Evolutionary conservation across 2,797 vertebrate genomes (phyloP).

Genomic region (Dicrostonyx torquatus): DNA sequence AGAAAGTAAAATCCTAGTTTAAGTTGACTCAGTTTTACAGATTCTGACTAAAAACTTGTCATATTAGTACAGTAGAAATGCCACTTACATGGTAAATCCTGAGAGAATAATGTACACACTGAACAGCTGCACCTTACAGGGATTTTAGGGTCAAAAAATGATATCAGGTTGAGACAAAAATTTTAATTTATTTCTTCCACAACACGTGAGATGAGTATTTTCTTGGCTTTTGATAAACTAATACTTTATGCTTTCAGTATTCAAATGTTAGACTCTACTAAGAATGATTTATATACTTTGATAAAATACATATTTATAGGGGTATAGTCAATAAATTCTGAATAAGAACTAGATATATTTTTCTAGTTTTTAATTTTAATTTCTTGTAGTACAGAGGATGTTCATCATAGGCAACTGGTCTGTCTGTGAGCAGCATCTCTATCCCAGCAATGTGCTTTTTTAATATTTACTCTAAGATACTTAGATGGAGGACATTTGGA

Average conservation of each 20-base stretch:
- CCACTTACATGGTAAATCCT: neutral
- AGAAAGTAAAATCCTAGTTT: neutral
- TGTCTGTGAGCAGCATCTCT: neutral
- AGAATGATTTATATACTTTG: neutral
- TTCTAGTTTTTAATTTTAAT: neutral
- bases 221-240: conserved; percentile 1
- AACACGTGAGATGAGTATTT: neutral
- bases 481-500: neutral
- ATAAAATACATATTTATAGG: neutral
- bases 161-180: neutral
- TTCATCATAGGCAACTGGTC: neutral
- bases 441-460: neutral
- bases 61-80: neutral
- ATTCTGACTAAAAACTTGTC: neutral
- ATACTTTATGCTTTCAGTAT: neutral
- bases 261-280: neutral
- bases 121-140: neutral
- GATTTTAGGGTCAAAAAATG: conserved; percentile 28
- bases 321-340: neutral
- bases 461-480: neutral
- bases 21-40: neutral
- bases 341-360: neutral
- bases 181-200: conserved; percentile 9
- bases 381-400: no score
- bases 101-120: neutral